phyloP scores from a whole-genome alignment of 2,888 invertebrate genomes.

The Coelinius sp. region DNA sequence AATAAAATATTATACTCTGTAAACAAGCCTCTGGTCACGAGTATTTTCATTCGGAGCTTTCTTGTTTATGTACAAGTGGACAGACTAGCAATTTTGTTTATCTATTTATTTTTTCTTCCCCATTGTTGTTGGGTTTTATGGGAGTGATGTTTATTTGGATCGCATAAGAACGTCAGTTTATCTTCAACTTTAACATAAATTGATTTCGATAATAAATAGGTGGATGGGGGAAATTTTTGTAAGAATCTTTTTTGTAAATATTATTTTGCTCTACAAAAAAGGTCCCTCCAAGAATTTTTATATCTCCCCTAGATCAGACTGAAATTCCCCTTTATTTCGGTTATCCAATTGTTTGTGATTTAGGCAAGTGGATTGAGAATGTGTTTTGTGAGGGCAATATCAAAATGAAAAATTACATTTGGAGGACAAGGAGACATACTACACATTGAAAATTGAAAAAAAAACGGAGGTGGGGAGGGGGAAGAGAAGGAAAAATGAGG shows the following conservation, averaged over 20 bases:
- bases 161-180: neutral
- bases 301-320: slow-evolving; percentile 6
- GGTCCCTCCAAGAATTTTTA: slow-evolving; percentile 4
- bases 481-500: neutral
- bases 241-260: too few relatives aligned
- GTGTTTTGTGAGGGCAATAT: slow-evolving; percentile 19
- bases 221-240: too few relatives aligned
- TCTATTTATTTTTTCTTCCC: neutral
- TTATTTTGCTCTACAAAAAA: too few relatives aligned
- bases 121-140: neutral
- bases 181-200: too few relatives aligned
- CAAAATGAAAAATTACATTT: slow-evolving; percentile 30
- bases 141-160: neutral
- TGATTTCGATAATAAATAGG: too few relatives aligned
- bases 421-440: neutral
- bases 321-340: too few relatives aligned
- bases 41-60: neutral
- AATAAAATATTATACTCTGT: slow-evolving; percentile 14
- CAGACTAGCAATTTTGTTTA: neutral
- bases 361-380: slow-evolving; percentile 36
- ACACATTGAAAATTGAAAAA: neutral
- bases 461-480: neutral
- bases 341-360: slow-evolving; percentile 15
- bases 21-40: neutral
- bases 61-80: slow-evolving; percentile 16